These are phyloP conservation scores for Helobdella robusta DNA, from an alignment of 2,888 invertebrate species.

Conservation along the genomic window DNA sequence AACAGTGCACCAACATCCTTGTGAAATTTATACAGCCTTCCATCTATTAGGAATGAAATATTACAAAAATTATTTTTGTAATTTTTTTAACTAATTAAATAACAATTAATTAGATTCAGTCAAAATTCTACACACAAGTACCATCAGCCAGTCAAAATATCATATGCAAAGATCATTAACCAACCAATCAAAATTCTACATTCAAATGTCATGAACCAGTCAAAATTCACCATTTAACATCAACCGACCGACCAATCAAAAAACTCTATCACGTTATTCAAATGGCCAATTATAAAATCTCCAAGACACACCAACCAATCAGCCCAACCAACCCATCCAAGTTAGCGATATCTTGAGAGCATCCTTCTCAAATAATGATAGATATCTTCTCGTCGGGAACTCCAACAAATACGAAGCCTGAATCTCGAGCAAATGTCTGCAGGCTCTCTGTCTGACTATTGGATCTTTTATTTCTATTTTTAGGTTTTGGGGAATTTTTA, in stretches of 20 bases:
- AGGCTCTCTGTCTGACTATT: neutral
- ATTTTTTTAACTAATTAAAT: neutral
- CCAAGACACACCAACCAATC: too few species aligned
- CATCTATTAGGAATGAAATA: slow-evolving; percentile 16
- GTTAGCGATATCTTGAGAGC: slow-evolving; percentile 29
- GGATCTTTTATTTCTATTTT: neutral
- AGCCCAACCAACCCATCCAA: slow-evolving; percentile 28
- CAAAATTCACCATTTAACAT: too few species aligned
- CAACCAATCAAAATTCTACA: too few species aligned
- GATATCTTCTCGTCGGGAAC: slow-evolving; percentile 37
- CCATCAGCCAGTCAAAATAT: too few species aligned
- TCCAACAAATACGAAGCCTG: slow-evolving; percentile 58
- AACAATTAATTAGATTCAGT: too few species aligned
- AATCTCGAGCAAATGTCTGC: slow-evolving; percentile 38
- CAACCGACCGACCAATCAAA: too few species aligned
- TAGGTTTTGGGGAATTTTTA: neutral
- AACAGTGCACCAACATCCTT: slow-evolving; percentile 30
- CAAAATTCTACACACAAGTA: too few species aligned
- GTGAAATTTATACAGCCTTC: slow-evolving; percentile 39
- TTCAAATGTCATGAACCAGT: too few species aligned
- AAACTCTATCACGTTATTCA: too few species aligned
- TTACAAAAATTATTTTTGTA: neutral
- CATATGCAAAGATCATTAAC: too few species aligned
- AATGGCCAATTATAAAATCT: too few species aligned
- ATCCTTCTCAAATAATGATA: slow-evolving; percentile 26